Base-by-base conservation (phyloP, 2,113 vertebrate genomes). In the Kobus ellipsiprymnus region DNA sequence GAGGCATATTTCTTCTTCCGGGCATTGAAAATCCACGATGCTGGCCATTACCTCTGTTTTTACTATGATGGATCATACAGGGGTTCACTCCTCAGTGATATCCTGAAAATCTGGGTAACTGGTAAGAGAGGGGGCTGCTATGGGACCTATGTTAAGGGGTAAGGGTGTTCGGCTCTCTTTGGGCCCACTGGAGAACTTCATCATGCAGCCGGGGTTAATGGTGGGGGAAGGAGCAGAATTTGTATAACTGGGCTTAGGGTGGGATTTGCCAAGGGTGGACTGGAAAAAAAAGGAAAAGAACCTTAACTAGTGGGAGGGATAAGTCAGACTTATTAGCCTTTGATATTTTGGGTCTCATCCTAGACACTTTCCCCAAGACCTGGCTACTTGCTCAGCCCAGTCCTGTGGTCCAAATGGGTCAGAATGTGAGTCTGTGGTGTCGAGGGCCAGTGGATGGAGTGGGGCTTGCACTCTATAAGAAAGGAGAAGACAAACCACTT, bases 41-140 rank as follows among this genome's bases (percentile, higher is more conserved):
- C 97, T 95, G 95, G 95, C 92, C 95, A 92, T 95, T 98, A 98
- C 77, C 54, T 97, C 94, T 98, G 97, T 83, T 97, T 98, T 96
- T 97, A 98, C 94, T 98, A 97, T 97, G 97, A 97, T 54, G 91
- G 44, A 15, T 98, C 97, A 82, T 87, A 97, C 71, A 97, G 97
- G 55, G 96, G 96, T 77, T 98, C 98, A 92, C 60, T 97, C 14
- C 50, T 98, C 90, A 98, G 97, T 82, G 94, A 97, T 94, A 77
- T 95, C 92, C 90, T 97, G 95, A 97, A 97, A 98, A 97, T 98
- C 60, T 97, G 96, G 97, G 97, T 98, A 54, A 98, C 95, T 0
- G 97, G 97, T 98, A 98, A 98, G 97, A 97, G 15, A 96, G 25
- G 85, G 67, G 81, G 27, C 29, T 90, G 33, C 19, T 21, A 15